Base-by-base conservation (phyloP, 2,888 invertebrate genomes). In the Helicoverpa assulta region DNA sequence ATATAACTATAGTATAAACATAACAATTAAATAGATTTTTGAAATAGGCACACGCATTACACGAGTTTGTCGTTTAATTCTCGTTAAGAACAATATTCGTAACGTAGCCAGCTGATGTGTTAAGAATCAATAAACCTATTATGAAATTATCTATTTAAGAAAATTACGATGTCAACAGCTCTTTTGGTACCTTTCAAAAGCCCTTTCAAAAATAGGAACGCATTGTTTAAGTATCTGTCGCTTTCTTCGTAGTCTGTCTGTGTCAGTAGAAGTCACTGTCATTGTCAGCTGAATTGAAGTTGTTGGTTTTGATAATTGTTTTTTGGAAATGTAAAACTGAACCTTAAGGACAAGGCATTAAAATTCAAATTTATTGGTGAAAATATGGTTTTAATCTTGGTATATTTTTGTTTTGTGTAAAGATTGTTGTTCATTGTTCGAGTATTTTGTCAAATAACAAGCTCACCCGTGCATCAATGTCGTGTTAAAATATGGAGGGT, bases 401-500 rank as follows among this genome's bases (percentile, higher is more conserved):
- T 77, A 65, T 78, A 77, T 73, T 78, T 80, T 85, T 80, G 72
- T 78, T 77, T 80, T 73, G 78, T 78, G 62, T 40, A 56, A 53
- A 59, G 67, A 76, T 77, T 70, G 69, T 74, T 71, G 65, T 58
- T 70, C 76, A 70, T 71, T 75, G 76, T 75, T 62, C 58, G 37
- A 69, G 18, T 53, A 54, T 70, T 68, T 70, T 57, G 69, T 64
- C 55, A 63, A 73, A 63, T 69, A 67, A 54, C 53, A 56, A 65
- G 59, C 14, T 52, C 43, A 72, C 60, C 71, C 26, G 63, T 80
- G 55, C 59, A 29, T 68, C 70, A 70, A 71, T 74, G 73, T 70
- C 73, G 70, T 64, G 53, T 43, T 71, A 61, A 40, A 86, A 73
- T 66, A 95, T 97, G 96, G 97, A 97, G 92, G 94, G 95, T 80